phyloP scores from a whole-genome alignment of 2,113 vertebrate genomes.

The Dolichallabes microphthalmus region DNA sequence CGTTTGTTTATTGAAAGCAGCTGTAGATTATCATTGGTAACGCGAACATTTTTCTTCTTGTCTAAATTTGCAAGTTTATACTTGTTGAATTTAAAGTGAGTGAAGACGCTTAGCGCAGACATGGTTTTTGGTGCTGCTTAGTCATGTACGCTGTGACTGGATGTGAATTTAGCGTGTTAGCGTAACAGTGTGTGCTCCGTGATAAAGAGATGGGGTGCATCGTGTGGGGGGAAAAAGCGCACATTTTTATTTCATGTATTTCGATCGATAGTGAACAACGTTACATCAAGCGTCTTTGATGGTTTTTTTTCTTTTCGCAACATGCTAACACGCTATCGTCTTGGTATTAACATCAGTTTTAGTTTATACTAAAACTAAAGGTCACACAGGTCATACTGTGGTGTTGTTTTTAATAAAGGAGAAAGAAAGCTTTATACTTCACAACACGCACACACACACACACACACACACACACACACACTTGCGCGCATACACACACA shows the following conservation, averaged over 20 bases:
- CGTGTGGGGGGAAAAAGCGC: too few species aligned
- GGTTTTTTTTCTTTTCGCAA: too few species aligned
- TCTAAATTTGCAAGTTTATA: background rate
- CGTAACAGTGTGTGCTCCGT: background rate
- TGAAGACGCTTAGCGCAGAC: background rate
- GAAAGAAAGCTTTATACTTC: background rate
- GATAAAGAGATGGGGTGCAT: too few species aligned
- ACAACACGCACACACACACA: too few species aligned
- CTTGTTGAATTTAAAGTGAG: background rate
- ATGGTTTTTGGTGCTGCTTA: background rate
- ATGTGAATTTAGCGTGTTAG: background rate
- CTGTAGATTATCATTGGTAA: background rate
- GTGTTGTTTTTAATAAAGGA: background rate
- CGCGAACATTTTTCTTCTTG: background rate
- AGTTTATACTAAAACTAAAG: too few species aligned
- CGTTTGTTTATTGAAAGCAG: background rate
- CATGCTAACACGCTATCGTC: background rate
- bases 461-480: background rate
- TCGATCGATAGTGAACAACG: too few species aligned
- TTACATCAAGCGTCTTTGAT: too few species aligned
- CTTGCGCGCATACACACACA: background rate
- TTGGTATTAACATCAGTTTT: background rate
- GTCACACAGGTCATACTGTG: background rate
- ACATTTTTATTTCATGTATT: too few species aligned
- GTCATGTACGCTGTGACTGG: background rate